Evolutionary conservation across 2,113 vertebrate species (phyloP), one percentile per base, ranked within the genome.

Genomic region (Trogon surrucura): DNA sequence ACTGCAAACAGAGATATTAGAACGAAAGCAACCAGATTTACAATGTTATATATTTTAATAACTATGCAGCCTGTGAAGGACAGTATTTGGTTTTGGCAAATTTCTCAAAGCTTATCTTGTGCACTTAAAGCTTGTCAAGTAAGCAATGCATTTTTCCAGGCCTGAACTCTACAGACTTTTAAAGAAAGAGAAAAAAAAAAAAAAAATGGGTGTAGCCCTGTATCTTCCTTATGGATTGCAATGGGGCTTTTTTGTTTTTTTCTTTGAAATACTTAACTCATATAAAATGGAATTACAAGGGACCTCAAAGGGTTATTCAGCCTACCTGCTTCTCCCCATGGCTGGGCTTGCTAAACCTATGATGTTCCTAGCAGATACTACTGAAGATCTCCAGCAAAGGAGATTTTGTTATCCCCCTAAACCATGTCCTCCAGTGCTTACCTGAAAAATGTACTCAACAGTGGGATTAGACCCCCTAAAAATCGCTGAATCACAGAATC

Each of bases 171-270:
- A 45, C 5, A 61, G n/a, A 47, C 3, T 62, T 91, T 30, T 11
- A 51, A 56, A 56, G 5, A 6, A 30, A 74, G 45, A 66, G 8
- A 45, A 9, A 13, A 21, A 50, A 57, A 30, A 57, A 48, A 9
- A 13, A 21, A 47, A 21, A 0, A 0, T 23, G 6, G 1, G 0
- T 65, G 80, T 83, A 16, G 23, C 61, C 10, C 7, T 57, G 6
- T 16, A 18, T 38, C 13, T 54, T 56, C 23, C 4, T 48, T 25
- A 32, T 7, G 22, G 18, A 56, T 62, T 51, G 61, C 21, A 1
- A 7, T 15, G 11, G 26, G 5, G 0, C 5, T 53, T n/a, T 34
- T 86, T 36, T n/a, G n/a, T n/a, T 36, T 36, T 85, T 73, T 12
- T 4, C 6, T 89, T 79, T 73, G 38, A 69, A 41, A 41, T 41